Evolutionary conservation across 53 echinoderm and acorn worm genomes (phyloP), one percentile per base, ranked within the genome.

Genomic region (Crossaster papposus): DNA sequence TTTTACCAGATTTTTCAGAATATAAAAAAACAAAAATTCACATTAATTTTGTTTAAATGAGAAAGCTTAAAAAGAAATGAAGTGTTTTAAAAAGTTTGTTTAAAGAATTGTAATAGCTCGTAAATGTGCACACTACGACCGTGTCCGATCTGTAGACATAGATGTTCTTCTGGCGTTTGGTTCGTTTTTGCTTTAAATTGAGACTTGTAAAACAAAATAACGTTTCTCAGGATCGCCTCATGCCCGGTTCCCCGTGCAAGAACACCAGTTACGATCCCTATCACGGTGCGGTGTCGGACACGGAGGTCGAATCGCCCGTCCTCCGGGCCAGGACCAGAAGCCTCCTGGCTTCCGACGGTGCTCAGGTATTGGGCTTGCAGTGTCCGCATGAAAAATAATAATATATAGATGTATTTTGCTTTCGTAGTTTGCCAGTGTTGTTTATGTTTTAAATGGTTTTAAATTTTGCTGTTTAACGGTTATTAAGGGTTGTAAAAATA

Each of bases 211-310:
- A 7, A 44, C 12, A 35, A 77, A 77, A 8, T 36, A 52, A 31
- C 52, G 4, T 12, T 52, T 83, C 70, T 1, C 44, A 83, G 83
- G 83, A 83, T 38, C 83, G 83, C 28, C 70, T 83, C 36, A 44
- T 70, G 83, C 83, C 83, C 15, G 83, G 83, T 20, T 70, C 70
- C 28, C 83, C 83, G 28, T 29, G 50, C 83, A 70, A 83, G 83
- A 83, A 83, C 70, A 70, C 68, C 82, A 36, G 37, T n/a, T 68
- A 36, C 12, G 92, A 76, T 24, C 78, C 79, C 30, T 78, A 89
- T 29, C 79, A 89, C 26, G 92, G 89, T n/a, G 92, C 92, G 0
- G 83, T 89, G 64, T 92, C 92, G 0, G 92, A 92, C 52, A 92
- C 89, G 2, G 92, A 92, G 89, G 84, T 81, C 36, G 89, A 89